A percentile compares a stretch with the other conserved stretches of the same genome.
phyloP scores from a whole-genome alignment of 2,888 invertebrate species.

The Orgyia antiqua region DNA sequence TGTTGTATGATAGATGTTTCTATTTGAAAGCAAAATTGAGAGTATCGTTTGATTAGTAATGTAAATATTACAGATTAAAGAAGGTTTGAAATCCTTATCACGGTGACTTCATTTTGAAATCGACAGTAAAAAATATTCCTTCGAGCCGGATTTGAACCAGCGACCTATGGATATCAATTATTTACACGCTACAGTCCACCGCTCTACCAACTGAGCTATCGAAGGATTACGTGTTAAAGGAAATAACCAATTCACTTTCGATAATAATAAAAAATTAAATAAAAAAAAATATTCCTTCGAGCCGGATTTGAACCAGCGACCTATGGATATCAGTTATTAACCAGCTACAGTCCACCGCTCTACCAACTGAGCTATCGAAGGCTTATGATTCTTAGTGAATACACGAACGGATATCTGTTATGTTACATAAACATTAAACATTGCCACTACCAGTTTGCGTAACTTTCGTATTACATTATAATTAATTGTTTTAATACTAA shows the following conservation, averaged over 20 bases:
- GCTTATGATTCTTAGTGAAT: too few species aligned
- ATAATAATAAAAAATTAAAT: not conserved
- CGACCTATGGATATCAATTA: constrained; percentile 74
- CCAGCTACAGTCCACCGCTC: constrained; percentile 72
- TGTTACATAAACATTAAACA: too few species aligned
- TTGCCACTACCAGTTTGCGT: too few species aligned
- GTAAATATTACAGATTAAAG: too few species aligned
- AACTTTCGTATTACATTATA: too few species aligned
- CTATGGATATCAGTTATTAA: constrained; percentile 66
- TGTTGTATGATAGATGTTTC: too few species aligned
- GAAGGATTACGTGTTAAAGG: not conserved
- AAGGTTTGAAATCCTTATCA: too few species aligned
- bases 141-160: constrained; percentile 80
- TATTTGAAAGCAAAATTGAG: too few species aligned
- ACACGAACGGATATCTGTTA: too few species aligned
- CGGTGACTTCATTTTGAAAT: too few species aligned
- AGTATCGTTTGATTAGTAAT: too few species aligned
- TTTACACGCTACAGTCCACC: constrained; percentile 64
- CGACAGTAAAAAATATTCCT: constrained; percentile 50
- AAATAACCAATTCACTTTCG: not conserved
- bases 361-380: constrained; percentile 77
- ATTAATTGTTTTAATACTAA: too few species aligned
- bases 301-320: constrained; percentile 74
- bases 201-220: constrained; percentile 69
- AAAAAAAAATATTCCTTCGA: constrained; percentile 1